These are phyloP conservation scores for Taenaris catops DNA, from an alignment of 2,888 invertebrate species.

Conservation along the genomic window DNA sequence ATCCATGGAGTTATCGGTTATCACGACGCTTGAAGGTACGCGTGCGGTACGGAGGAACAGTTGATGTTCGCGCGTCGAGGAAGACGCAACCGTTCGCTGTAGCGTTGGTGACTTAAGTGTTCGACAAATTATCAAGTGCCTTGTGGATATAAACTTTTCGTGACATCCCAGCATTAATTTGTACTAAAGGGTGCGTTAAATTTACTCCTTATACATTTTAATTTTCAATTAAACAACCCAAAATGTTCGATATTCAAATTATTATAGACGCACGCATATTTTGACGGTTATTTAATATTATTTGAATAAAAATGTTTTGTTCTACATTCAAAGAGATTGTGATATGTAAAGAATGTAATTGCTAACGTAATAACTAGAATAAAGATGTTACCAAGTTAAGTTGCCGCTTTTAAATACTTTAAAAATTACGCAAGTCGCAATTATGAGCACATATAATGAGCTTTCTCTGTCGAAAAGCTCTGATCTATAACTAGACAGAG, in stretches of 20 bases:
- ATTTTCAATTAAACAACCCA: too few relatives aligned
- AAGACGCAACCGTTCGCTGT: constrained; percentile 65
- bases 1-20: constrained; percentile 64
- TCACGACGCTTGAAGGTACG: constrained; percentile 46
- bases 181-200: constrained; percentile 47
- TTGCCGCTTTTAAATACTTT: constrained; percentile 20
- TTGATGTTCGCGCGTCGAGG: constrained; percentile 72
- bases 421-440: constrained; percentile 42
- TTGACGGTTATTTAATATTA: too few relatives aligned
- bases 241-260: too few relatives aligned
- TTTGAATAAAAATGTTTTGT: constrained; percentile 1
- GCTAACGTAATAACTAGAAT: constrained; percentile 10
- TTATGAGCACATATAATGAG: constrained; percentile 41
- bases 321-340: constrained; percentile 3
- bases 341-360: constrained; percentile 1
- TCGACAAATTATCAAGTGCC: constrained; percentile 47
- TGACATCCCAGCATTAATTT: constrained; percentile 34
- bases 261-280: too few relatives aligned
- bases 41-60: constrained; percentile 53
- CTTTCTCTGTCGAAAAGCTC: constrained; percentile 66
- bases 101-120: constrained; percentile 49
- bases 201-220: constrained; percentile 2
- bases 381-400: constrained; percentile 3
- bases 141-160: constrained; percentile 36
- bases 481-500: too few relatives aligned